These are phyloP conservation scores for Apis florea DNA, from an alignment of 1,140 invertebrate genomes.

Conservation along the genomic window DNA sequence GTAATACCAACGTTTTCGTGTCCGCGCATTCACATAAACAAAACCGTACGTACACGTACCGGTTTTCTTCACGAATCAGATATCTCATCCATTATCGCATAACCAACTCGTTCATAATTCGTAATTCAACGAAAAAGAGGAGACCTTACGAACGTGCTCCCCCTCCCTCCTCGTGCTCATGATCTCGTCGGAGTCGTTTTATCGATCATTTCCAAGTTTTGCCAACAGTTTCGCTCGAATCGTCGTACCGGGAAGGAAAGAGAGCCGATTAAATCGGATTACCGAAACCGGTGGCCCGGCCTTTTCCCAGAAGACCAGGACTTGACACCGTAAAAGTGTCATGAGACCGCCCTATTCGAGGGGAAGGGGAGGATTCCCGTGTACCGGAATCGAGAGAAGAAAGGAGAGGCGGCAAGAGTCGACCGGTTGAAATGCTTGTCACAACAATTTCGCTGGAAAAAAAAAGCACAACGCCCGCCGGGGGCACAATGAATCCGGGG, in stretches of 20 bases:
- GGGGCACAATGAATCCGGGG: constrained; percentile 42
- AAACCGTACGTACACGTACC: not conserved
- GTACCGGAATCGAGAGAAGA: constrained; percentile 29
- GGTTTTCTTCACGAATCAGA: not conserved
- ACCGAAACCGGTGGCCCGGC: constrained; percentile 36
- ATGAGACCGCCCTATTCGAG: constrained; percentile 47
- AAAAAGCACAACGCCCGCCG: constrained; percentile 63
- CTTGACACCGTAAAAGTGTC: constrained; percentile 70
- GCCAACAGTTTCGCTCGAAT: constrained; percentile 46
- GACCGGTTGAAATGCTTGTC: constrained; percentile 69
- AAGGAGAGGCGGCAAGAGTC: constrained; percentile 38
- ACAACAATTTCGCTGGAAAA: constrained; percentile 73
- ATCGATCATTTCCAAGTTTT: constrained; percentile 46
- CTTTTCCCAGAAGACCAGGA: constrained; percentile 71
- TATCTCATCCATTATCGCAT: not conserved
- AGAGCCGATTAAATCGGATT: constrained; percentile 69
- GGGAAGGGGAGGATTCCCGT: constrained; percentile 48
- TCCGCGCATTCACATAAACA: constrained; percentile 18
- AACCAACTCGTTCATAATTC: not conserved
- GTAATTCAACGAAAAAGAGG: not conserved
- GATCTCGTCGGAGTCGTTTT: not conserved
- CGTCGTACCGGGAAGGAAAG: constrained; percentile 58
- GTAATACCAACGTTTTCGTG: constrained; percentile 8
- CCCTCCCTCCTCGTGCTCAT: not conserved
- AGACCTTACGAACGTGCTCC: constrained; percentile 2